These are phyloP conservation scores for Columba guinea DNA, from an alignment of 2,797 vertebrate genomes.

Conservation along the genomic window DNA sequence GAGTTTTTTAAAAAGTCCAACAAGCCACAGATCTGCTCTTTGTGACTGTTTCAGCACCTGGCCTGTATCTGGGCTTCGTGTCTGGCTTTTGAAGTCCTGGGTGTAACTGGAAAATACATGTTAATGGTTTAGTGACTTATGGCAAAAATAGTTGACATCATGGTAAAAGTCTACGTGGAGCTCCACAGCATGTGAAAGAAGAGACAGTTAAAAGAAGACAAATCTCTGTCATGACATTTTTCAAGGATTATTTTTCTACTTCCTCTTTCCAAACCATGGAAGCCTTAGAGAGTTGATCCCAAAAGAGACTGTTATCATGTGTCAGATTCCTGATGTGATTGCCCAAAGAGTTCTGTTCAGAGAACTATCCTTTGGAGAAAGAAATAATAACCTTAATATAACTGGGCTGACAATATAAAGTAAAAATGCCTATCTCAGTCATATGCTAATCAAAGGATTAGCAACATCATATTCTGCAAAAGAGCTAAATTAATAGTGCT, in stretches of 20 bases:
- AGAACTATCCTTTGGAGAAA: background rate
- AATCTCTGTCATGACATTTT: background rate
- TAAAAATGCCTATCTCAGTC: background rate
- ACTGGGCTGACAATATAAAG: background rate
- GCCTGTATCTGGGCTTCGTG: background rate
- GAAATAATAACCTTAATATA: background rate
- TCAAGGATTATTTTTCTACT: background rate
- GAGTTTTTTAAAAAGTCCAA: background rate
- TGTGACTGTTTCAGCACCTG: background rate
- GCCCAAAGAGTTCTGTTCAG: background rate
- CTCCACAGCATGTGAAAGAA: background rate
- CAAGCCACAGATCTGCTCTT: background rate
- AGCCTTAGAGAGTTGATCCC: background rate
- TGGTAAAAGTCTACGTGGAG: background rate
- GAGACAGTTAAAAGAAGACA: background rate
- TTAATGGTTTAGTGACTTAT: background rate
- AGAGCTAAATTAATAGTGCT: background rate
- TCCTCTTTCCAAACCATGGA: background rate
- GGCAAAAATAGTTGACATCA: background rate
- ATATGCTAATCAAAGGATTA: background rate
- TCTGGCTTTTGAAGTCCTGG: background rate
- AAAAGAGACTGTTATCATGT: background rate
- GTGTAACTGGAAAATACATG: background rate
- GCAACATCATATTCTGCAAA: background rate
- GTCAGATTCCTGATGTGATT: background rate